Evolutionary conservation across 1,140 invertebrate genomes (phyloP), one percentile per base, ranked within the genome.

Genomic region (Drosophila pseudoananassae): DNA sequence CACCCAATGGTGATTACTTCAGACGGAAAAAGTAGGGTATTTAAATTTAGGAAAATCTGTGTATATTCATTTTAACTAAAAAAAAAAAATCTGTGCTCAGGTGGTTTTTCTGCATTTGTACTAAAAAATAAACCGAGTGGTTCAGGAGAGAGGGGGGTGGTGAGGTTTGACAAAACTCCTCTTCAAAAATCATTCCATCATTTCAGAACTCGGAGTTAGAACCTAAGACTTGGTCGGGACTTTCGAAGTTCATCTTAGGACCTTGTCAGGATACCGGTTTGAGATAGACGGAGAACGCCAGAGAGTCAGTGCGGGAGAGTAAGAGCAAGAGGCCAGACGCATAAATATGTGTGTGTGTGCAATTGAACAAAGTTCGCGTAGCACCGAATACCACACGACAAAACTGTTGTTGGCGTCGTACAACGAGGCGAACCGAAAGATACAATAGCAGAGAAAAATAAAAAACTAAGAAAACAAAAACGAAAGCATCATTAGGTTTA

Each of bases 231-330:
- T 45, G 46, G 20, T 64, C 33, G 38, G 45, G 10, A 29, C 31
- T 66, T 57, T 65, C 3, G n/a, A 40, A 63, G 15, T 43, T 14
- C 14, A 43, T 8, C 53, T 50, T 65, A 85, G 78, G 70, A 88
- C 73, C 57, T 78, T 54, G 59, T 9, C 78, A 85, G 82, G 82
- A 85, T 85, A 85, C 82, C 82, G 82, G 82, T 85, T 88, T 85
- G 17, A n/a, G 14, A 65, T 40, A 47, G 50, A 58, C 73, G 40
- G 52, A 12, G 45, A 43, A 71, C 27, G 54, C 47, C 36, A 29
- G n/a, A 46, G 54, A 31, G 53, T 40, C 38, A 40, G 38, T 47
- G 29, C 20, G 14, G 52, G 53, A 71, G 51, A 29, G 50, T 15
- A 51, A 33, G 63, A 56, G 23, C 36, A 46, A 73, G 78, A 58